Percentiles rank a stretch among this genome's conserved stretches.
Evolutionary conservation across 2,797 vertebrate genomes (phyloP).

Genomic region (Eulemur albifrons): DNA sequence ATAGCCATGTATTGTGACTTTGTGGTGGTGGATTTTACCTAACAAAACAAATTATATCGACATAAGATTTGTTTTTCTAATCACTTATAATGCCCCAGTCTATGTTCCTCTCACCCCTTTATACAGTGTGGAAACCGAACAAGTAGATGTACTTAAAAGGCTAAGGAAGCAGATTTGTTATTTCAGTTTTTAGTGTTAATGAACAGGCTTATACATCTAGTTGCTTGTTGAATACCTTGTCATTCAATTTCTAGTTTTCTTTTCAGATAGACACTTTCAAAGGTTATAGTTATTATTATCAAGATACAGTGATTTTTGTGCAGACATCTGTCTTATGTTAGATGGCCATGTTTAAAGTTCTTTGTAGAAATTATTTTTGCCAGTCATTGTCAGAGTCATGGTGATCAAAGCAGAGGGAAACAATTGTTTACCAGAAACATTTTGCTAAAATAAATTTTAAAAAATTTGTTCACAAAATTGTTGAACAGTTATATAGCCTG

Average conservation of each 20-base stretch:
- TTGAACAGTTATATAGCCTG: neutral
- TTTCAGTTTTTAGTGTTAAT: neutral
- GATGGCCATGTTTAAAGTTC: neutral
- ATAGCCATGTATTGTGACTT: conserved; percentile 46
- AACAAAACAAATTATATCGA: neutral
- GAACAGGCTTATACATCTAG: neutral
- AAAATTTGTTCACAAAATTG: neutral
- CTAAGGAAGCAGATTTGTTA: neutral
- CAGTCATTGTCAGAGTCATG: neutral
- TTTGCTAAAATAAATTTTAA: neutral
- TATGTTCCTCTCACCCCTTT: neutral
- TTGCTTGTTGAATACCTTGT: neutral
- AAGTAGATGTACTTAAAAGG: neutral
- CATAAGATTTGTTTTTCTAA: neutral
- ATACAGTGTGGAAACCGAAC: neutral
- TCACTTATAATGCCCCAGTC: neutral
- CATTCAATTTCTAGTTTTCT: neutral
- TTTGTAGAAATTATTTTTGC: neutral
- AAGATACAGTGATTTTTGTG: neutral
- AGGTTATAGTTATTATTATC: neutral
- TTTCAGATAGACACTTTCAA: neutral
- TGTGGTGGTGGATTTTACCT: neutral
- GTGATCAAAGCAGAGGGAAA: neutral
- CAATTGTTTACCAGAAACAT: neutral
- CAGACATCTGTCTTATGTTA: neutral